Evolutionary conservation across 2,797 vertebrate genomes (phyloP).

Genomic region (Tiaroga cobitis): DNA sequence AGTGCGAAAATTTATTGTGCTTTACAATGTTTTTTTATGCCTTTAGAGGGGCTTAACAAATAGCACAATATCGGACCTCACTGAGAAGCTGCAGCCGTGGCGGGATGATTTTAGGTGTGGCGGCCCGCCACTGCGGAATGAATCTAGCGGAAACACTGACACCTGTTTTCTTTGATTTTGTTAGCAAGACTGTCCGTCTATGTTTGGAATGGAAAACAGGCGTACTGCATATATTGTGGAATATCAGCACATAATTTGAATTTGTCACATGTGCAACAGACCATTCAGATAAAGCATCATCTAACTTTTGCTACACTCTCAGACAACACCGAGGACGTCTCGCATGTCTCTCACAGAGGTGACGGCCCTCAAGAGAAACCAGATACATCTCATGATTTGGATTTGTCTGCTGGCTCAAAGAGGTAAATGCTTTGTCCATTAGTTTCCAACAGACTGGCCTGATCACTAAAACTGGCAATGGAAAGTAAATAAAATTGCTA

Average conservation of each 20-base stretch:
- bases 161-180: background rate
- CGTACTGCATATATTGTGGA: background rate
- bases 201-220: constrained; percentile 55
- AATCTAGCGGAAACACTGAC: too few relatives aligned
- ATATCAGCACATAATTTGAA: constrained; percentile 20
- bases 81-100: too few relatives aligned
- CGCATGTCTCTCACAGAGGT: background rate
- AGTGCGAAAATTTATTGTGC: too few relatives aligned
- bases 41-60: too few relatives aligned
- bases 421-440: constrained; percentile 39
- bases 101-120: too few relatives aligned
- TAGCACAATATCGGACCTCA: too few relatives aligned
- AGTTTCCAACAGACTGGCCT: background rate
- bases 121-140: too few relatives aligned
- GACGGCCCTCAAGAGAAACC: constrained; percentile 26
- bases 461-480: background rate
- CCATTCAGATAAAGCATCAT: constrained; percentile 36
- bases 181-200: background rate
- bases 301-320: constrained; percentile 10
- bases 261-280: constrained; percentile 41
- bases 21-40: too few relatives aligned
- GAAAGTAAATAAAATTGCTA: background rate
- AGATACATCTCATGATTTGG: constrained; percentile 35
- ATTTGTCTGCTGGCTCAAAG: constrained; percentile 37
- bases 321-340: constrained; percentile 3